A percentile compares a stretch with the other conserved stretches of the same genome.
These are phyloP conservation scores for Moxostoma hubbsi DNA, from an alignment of 2,797 vertebrate genomes.

Conservation along the genomic window DNA sequence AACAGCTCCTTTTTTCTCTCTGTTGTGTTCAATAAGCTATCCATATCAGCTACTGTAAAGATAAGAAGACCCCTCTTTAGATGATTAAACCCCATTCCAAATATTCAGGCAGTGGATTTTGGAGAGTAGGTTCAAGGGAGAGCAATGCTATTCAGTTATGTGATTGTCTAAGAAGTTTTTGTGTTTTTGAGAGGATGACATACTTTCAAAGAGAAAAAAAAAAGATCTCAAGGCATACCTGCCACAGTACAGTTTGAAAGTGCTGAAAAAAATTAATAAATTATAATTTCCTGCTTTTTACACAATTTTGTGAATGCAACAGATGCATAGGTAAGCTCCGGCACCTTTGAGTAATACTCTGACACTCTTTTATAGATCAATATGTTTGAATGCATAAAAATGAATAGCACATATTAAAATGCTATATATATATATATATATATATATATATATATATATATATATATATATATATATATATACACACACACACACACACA, in stretches of 20 bases:
- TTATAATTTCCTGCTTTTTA: conserved; percentile 31
- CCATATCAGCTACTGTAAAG: conserved; percentile 76
- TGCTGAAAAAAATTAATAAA: neutral
- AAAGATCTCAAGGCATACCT: conserved; percentile 32
- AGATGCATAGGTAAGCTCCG: conserved; percentile 5
- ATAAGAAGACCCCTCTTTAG: conserved; percentile 76
- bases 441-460: neutral
- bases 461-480: neutral
- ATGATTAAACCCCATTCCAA: conserved; percentile 75
- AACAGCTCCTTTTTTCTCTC: conserved; percentile 76
- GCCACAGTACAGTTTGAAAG: neutral
- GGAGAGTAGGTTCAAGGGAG: conserved; percentile 64
- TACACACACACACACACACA: too few relatives aligned
- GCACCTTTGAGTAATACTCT: conserved; percentile 14
- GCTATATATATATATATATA: neutral
- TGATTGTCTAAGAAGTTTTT: conserved; percentile 48
- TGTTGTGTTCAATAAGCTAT: conserved; percentile 79
- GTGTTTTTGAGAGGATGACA: conserved; percentile 33
- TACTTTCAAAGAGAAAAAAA: conserved; percentile 22
- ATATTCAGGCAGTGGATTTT: conserved; percentile 66
- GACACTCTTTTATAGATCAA: neutral
- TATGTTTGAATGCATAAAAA: conserved; percentile 3
- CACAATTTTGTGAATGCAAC: conserved; percentile 19
- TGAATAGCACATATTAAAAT: conserved; percentile 8
- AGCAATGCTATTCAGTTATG: conserved; percentile 56